Evolutionary conservation across 2,113 vertebrate genomes (phyloP).

Genomic region (Regulus satrapa): DNA sequence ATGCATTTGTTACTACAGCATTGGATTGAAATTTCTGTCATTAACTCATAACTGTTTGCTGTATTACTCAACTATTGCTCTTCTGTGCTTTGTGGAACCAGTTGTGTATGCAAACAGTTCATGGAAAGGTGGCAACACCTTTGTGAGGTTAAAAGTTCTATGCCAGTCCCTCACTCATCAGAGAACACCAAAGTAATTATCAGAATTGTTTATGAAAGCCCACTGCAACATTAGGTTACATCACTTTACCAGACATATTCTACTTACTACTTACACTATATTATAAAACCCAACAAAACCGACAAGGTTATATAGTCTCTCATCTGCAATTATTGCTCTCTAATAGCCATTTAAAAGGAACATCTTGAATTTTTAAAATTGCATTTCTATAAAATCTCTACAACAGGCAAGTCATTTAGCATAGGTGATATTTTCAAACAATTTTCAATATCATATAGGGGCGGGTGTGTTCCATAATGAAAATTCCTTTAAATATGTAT

Average conservation of each 20-base stretch:
- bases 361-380: neutral
- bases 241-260: neutral
- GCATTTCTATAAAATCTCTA: neutral
- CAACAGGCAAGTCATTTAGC: neutral
- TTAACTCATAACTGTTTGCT: neutral
- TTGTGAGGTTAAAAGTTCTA: neutral
- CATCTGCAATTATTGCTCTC: neutral
- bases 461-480: neutral
- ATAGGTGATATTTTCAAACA: neutral
- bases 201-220: neutral
- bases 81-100: neutral
- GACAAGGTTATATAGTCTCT: neutral
- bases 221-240: neutral
- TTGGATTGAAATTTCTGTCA: neutral
- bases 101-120: neutral
- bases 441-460: neutral
- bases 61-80: neutral
- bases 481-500: neutral
- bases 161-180: neutral
- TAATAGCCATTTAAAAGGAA: neutral
- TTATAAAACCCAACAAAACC: neutral
- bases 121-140: neutral
- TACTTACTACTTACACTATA: neutral
- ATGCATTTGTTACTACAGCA: neutral
- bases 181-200: neutral